phyloP scores from a whole-genome alignment of 1,140 invertebrate genomes.

The Amphibalanus amphitrite region DNA sequence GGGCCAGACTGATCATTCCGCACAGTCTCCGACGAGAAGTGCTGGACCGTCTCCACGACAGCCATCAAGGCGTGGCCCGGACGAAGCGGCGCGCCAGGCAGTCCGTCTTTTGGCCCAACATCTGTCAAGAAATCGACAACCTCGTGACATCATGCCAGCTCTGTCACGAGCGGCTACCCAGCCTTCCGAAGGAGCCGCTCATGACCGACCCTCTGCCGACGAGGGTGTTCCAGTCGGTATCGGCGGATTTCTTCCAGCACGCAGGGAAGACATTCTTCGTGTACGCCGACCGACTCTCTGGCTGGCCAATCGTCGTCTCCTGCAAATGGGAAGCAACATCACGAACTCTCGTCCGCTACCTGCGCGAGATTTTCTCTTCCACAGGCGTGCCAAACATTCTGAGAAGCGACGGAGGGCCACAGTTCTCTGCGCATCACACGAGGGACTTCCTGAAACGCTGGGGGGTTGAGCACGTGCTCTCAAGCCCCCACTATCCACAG shows the following conservation, averaged over 20 bases:
- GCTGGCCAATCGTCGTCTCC: background rate
- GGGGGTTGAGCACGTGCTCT: background rate
- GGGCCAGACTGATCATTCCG: background rate
- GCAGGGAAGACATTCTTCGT: no score
- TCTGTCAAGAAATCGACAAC: background rate
- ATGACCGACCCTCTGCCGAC: background rate
- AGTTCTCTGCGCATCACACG: background rate
- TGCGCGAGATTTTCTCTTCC: background rate
- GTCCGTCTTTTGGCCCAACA: conserved; percentile 3
- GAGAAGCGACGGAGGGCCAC: background rate
- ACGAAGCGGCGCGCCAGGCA: background rate
- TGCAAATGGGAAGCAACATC: background rate
- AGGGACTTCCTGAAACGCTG: conserved; percentile 6
- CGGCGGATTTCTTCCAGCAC: no score
- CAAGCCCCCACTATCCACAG: conserved; percentile 12
- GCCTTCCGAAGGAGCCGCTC: background rate
- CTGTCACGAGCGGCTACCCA: background rate
- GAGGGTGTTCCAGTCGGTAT: no score
- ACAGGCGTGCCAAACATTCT: background rate
- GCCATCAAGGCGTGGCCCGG: conserved; percentile 3
- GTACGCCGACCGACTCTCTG: no score
- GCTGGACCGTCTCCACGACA: conserved; percentile 3
- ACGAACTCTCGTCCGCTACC: background rate
- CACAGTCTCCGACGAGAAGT: background rate
- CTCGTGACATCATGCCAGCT: background rate